Evolutionary conservation across 2,797 vertebrate species (phyloP).

Genomic region (Oreochromis grahami): DNA sequence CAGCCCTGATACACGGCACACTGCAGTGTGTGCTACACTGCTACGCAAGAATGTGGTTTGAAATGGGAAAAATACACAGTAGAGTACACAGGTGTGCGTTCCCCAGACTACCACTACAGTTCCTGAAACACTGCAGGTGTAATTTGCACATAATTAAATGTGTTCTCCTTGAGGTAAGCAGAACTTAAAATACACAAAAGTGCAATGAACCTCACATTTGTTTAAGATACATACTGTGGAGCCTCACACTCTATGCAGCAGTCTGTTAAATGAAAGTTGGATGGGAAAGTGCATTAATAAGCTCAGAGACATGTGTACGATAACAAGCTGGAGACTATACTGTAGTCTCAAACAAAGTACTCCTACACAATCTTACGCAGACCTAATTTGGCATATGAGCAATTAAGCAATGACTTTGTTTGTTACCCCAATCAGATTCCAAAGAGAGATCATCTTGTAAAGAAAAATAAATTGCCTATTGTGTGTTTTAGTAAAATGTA

Average conservation of each 20-base stretch:
- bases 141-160: background rate
- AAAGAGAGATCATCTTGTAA: background rate
- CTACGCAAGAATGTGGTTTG: conserved; percentile 8
- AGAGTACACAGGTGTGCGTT: background rate
- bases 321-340: background rate
- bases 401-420: background rate
- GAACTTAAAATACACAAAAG: background rate
- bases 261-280: background rate
- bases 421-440: background rate
- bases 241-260: background rate
- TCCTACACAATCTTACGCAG: background rate
- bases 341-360: background rate
- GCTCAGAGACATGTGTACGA: background rate
- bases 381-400: background rate
- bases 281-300: background rate
- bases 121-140: background rate
- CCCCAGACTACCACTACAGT: background rate
- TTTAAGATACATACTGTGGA: background rate
- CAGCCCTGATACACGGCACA: conserved; percentile 33
- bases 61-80: conserved; percentile 13
- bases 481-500: background rate
- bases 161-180: background rate
- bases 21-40: conserved; percentile 3
- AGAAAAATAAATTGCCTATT: background rate
- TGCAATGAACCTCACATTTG: background rate